These are phyloP conservation scores for Endotricha flammealis DNA, from an alignment of 2,888 invertebrate genomes.

Conservation along the genomic window DNA sequence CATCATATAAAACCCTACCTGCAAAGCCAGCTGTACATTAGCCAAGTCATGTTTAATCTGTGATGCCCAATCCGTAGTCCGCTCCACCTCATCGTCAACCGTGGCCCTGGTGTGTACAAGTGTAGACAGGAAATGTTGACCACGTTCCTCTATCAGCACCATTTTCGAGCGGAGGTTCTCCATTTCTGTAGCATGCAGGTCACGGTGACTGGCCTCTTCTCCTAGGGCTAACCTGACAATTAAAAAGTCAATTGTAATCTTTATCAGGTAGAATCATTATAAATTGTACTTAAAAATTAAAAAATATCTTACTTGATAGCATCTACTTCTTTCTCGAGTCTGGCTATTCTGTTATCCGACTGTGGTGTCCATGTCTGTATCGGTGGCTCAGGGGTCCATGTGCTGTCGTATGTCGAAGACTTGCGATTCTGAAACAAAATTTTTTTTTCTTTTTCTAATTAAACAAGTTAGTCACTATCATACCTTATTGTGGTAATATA, in stretches of 20 bases:
- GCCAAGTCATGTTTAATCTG: conserved; percentile 75
- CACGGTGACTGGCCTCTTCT: conserved; percentile 54
- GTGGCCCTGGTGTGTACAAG: conserved; percentile 64
- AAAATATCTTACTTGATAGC: conserved; percentile 49
- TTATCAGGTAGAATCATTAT: not conserved
- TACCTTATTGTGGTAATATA: too few relatives aligned
- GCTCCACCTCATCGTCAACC: conserved; percentile 70
- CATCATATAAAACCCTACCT: conserved; percentile 42
- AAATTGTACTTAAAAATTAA: too few relatives aligned
- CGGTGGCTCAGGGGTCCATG: conserved; percentile 18
- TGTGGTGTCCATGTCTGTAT: conserved; percentile 62
- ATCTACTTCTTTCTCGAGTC: conserved; percentile 62
- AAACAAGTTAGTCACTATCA: too few relatives aligned
- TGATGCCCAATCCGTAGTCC: conserved; percentile 67
- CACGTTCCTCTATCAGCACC: conserved; percentile 60
- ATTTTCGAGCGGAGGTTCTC: conserved; percentile 61
- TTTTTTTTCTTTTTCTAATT: too few relatives aligned
- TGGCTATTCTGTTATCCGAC: conserved; percentile 55
- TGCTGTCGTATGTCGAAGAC: conserved; percentile 2
- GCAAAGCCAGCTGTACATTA: conserved; percentile 67
- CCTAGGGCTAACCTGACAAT: conserved; percentile 47
- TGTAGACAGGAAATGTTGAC: conserved; percentile 62
- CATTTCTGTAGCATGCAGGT: conserved; percentile 56
- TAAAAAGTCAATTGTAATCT: not conserved
- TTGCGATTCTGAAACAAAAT: conserved; percentile 6